Evolutionary conservation across 2,113 vertebrate species (phyloP).

Genomic region (Nansenia antarctica): DNA sequence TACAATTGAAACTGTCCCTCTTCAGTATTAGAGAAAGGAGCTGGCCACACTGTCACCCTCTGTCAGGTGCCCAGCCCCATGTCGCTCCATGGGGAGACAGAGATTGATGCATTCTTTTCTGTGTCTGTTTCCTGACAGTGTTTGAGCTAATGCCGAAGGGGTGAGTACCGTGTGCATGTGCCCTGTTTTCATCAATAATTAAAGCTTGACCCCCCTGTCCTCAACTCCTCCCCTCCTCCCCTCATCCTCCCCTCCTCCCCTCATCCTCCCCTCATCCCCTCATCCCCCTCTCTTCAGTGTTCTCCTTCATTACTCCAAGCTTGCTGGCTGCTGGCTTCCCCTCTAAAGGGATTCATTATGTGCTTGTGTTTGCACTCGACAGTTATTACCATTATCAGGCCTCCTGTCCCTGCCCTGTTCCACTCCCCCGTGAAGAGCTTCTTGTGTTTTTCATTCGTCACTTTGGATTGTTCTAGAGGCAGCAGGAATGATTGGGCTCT

Average conservation of each 20-base stretch:
- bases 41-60: too few relatives aligned
- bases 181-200: conserved; percentile 41
- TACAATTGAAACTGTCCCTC: too few relatives aligned
- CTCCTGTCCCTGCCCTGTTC: not conserved
- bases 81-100: not conserved
- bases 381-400: conserved; percentile 26
- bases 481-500: not conserved
- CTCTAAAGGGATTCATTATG: conserved; percentile 43
- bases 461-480: not conserved
- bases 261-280: not conserved
- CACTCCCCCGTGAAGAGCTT: not conserved
- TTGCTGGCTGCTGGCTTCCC: not conserved
- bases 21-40: too few relatives aligned
- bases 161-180: conserved; percentile 78
- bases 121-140: conserved; percentile 80
- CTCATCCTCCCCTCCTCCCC: not conserved
- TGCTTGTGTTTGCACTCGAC: conserved; percentile 41
- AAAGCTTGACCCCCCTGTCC: conserved; percentile 11
- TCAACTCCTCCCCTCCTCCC: conserved; percentile 18
- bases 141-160: conserved; percentile 97
- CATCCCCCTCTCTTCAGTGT: not conserved
- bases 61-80: too few relatives aligned
- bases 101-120: conserved; percentile 7
- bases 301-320: conserved; percentile 25
- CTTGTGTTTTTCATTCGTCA: not conserved